Conservation (phyloP, 2,797 vertebrate species). For the Poeciliopsis turneri region DNA sequence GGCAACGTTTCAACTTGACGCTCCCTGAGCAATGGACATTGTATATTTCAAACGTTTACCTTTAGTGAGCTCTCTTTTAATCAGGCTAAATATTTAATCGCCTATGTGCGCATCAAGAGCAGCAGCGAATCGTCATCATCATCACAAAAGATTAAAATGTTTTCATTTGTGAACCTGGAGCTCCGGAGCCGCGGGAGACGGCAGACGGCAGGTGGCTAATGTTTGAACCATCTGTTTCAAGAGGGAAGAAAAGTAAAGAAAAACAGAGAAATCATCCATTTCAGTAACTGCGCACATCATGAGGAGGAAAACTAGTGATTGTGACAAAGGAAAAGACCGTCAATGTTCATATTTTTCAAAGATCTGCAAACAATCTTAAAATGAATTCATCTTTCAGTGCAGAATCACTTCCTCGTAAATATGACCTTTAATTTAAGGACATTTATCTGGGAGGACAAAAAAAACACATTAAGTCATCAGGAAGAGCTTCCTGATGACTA, state of each 20-base stretch:
- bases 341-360: background rate
- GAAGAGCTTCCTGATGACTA: background rate
- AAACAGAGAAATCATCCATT: background rate
- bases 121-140: slow-evolving; percentile 11
- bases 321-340: background rate
- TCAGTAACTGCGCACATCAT: background rate
- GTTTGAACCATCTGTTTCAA: background rate
- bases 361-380: background rate
- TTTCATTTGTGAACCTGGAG: slow-evolving; percentile 14
- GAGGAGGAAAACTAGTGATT: background rate
- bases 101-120: background rate
- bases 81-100: background rate
- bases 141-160: slow-evolving; percentile 3
- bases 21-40: background rate
- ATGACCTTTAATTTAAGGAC: background rate
- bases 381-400: background rate
- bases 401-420: background rate
- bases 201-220: slow-evolving; percentile 27
- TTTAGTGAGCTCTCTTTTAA: background rate
- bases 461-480: background rate
- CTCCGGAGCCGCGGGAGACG: background rate
- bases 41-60: background rate
- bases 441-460: background rate
- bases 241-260: background rate
- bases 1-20: background rate